Conservation (phyloP, 2,888 invertebrate species). For the Resseliella maxima region DNA sequence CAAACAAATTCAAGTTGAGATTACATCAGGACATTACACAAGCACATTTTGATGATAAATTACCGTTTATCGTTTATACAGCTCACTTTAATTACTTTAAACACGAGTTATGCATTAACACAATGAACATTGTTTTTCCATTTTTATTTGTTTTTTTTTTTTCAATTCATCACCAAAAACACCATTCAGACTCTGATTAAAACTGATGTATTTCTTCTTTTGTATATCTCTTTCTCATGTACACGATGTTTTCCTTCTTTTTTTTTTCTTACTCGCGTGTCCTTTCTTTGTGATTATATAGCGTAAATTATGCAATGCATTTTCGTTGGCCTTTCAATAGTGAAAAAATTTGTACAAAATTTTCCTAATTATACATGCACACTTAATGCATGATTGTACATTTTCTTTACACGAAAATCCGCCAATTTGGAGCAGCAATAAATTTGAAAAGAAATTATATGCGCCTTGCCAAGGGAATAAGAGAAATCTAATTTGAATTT, state of each 20-base stretch:
- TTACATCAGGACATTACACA: conserved; percentile 39
- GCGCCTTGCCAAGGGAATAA: neutral
- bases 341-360: neutral
- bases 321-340: neutral
- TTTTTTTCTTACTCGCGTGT: neutral
- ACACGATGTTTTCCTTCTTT: neutral
- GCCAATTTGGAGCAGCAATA: neutral
- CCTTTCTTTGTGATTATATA: neutral
- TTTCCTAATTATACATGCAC: conserved; percentile 2
- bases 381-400: neutral
- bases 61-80: neutral
- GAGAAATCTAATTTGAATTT: neutral
- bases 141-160: neutral
- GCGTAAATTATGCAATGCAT: conserved; percentile 45
- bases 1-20: neutral
- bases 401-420: neutral
- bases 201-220: neutral
- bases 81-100: conserved; percentile 4
- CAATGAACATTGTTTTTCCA: neutral
- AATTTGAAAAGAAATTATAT: neutral
- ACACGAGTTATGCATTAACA: conserved; percentile 55
- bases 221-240: neutral
- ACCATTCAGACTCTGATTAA: neutral
- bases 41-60: conserved; percentile 36
- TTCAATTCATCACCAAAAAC: neutral